These are phyloP conservation scores for Pandion haliaetus DNA, from an alignment of 2,113 vertebrate species.

Conservation along the genomic window DNA sequence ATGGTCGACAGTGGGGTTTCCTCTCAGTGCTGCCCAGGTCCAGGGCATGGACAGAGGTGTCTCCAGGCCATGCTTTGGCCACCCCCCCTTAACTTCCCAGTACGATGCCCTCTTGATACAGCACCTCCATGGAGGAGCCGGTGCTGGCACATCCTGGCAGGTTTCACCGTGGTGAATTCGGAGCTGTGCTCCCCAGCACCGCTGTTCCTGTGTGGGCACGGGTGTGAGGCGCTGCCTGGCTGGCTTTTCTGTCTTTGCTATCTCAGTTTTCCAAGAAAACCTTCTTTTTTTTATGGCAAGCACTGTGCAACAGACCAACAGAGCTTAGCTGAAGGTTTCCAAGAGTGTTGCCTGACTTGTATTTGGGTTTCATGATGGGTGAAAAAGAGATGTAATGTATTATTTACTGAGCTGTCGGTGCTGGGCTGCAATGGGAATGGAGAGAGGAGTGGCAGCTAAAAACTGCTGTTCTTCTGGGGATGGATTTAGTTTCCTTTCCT, in stretches of 20 bases:
- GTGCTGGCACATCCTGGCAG: not conserved
- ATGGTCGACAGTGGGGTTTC: not conserved
- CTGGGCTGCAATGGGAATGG: not conserved
- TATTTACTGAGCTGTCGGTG: not conserved
- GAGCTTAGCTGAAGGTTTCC: not conserved
- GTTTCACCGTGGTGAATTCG: not conserved
- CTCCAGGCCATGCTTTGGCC: rapidly evolving
- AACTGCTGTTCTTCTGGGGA: not conserved
- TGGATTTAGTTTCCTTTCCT: not conserved
- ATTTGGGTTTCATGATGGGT: not conserved
- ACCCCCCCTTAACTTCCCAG: not conserved
- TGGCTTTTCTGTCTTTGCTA: not conserved
- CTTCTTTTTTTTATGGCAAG: too few relatives aligned
- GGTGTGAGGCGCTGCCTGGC: not conserved
- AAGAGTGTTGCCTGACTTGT: not conserved
- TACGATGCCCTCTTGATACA: too few relatives aligned
- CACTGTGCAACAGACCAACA: not conserved
- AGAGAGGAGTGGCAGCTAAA: not conserved
- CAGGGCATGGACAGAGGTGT: not conserved
- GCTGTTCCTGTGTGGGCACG: rapidly evolving
- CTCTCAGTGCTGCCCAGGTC: not conserved
- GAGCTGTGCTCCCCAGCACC: not conserved
- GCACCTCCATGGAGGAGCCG: not conserved
- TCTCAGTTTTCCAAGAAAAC: not conserved
- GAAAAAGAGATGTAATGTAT: not conserved